Evolutionary conservation across 1,140 invertebrate species (phyloP).

Genomic region (Aphelinus certus): DNA sequence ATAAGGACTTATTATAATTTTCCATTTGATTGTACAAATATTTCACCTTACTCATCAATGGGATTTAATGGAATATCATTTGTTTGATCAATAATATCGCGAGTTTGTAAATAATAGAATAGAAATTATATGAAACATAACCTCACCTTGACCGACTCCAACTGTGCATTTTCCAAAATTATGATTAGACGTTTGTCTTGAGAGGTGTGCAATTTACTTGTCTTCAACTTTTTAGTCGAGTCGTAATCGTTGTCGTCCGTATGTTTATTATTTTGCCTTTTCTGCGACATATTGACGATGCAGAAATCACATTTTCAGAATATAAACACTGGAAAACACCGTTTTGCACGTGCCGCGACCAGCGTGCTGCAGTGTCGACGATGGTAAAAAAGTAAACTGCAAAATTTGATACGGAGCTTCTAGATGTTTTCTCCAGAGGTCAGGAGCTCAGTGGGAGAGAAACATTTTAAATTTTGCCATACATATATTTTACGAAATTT

Average conservation of each 20-base stretch:
- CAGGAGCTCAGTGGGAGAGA: constrained; percentile 3
- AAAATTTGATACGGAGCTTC: too few species aligned
- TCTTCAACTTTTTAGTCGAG: constrained; percentile 73
- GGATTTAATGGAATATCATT: too few species aligned
- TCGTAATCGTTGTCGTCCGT: constrained; percentile 75
- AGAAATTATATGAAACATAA: constrained; percentile 36
- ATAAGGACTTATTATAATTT: background rate
- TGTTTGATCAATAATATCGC: too few species aligned
- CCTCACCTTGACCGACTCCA: constrained; percentile 94
- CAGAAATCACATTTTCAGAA: too few species aligned
- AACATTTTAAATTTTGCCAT: too few species aligned
- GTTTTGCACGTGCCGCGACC: too few species aligned
- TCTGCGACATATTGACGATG: constrained; percentile 69
- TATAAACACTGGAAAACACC: too few species aligned
- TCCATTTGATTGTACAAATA: too few species aligned
- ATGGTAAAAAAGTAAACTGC: constrained; percentile 1
- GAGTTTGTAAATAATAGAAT: too few species aligned
- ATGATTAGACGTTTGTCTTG: constrained; percentile 91
- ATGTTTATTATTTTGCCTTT: constrained; percentile 68
- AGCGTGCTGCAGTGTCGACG: too few species aligned
- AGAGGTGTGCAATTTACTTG: constrained; percentile 75
- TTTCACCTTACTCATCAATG: too few species aligned
- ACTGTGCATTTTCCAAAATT: constrained; percentile 91
- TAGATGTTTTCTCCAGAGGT: constrained; percentile 3
- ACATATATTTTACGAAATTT: too few species aligned